These are phyloP conservation scores for Peromyscus aztecus DNA, from an alignment of 2,797 vertebrate genomes.

Conservation along the genomic window DNA sequence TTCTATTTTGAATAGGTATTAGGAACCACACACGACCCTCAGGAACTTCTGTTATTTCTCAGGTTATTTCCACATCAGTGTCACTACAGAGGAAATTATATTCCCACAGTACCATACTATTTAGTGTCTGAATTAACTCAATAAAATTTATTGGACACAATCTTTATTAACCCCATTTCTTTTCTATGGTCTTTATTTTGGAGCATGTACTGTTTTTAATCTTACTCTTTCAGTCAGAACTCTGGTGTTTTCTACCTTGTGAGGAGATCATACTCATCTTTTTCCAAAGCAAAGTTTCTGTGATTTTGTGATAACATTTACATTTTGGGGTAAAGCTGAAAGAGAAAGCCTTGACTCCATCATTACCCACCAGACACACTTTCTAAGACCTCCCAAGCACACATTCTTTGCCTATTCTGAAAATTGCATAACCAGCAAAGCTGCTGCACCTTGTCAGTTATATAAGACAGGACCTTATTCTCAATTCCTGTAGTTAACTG, in stretches of 20 bases:
- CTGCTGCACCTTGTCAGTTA: not conserved
- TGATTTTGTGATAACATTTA: not conserved
- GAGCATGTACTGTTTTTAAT: not conserved
- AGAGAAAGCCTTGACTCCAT: not conserved
- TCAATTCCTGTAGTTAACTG: not conserved
- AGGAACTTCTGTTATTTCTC: not conserved
- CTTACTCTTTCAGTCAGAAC: not conserved
- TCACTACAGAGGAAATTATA: not conserved
- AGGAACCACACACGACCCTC: not conserved
- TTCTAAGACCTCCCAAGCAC: fast-evolving
- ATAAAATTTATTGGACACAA: not conserved
- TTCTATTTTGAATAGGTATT: not conserved
- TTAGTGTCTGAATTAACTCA: not conserved
- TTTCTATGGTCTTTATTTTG: not conserved
- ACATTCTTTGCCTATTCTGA: not conserved
- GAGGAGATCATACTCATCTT: not conserved
- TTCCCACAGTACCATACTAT: not conserved
- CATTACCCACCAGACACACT: not conserved
- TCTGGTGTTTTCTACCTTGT: not conserved
- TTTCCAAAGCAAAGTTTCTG: not conserved
- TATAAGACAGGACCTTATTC: not conserved
- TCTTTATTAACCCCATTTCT: not conserved
- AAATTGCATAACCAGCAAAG: not conserved
- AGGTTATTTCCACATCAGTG: not conserved
- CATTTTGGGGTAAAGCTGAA: not conserved